Evolutionary conservation across 2,888 invertebrate genomes (phyloP).

Genomic region (Malacosoma neustria): DNA sequence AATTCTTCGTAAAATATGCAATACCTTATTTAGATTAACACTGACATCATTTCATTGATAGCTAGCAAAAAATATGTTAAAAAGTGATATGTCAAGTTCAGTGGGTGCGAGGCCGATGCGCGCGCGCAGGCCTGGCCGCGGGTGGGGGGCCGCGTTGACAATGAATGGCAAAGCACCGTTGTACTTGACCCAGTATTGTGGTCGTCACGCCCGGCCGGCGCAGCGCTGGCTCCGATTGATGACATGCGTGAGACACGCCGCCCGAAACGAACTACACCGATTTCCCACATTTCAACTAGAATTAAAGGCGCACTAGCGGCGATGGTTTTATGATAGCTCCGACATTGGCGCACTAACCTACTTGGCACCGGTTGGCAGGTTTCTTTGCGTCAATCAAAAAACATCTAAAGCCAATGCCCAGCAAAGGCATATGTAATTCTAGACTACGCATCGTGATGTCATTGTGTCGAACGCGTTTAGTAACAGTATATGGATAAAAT

Average conservation of each 20-base stretch:
- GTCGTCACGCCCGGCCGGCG: slow-evolving; percentile 41
- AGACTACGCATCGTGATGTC: slow-evolving; percentile 35
- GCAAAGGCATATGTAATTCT: slow-evolving; percentile 11
- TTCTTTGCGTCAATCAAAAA: slow-evolving; percentile 54
- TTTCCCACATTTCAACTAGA: slow-evolving; percentile 34
- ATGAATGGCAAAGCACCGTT: slow-evolving; percentile 72
- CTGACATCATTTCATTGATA: slow-evolving; percentile 31
- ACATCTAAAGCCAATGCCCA: slow-evolving; percentile 37
- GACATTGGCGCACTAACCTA: slow-evolving; percentile 67
- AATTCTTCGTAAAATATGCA: neutral
- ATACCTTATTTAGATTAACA: slow-evolving; percentile 16
- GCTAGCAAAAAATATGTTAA: slow-evolving; percentile 47
- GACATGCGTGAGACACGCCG: slow-evolving; percentile 39
- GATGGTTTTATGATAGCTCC: slow-evolving; percentile 47
- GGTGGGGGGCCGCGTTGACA: slow-evolving; percentile 38
- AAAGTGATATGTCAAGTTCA: slow-evolving; percentile 67
- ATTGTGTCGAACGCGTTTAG: slow-evolving; percentile 29
- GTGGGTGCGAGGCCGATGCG: slow-evolving; percentile 52
- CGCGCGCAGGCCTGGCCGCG: slow-evolving; percentile 28
- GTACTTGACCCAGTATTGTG: slow-evolving; percentile 71
- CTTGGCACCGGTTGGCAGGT: slow-evolving; percentile 45
- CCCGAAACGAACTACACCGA: slow-evolving; percentile 19
- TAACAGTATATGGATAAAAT: slow-evolving; percentile 25
- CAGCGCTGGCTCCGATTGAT: slow-evolving; percentile 42
- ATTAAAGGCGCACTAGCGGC: slow-evolving; percentile 26